Evolutionary conservation across 2,797 vertebrate species (phyloP).

Genomic region (Pipistrellus nathusii): DNA sequence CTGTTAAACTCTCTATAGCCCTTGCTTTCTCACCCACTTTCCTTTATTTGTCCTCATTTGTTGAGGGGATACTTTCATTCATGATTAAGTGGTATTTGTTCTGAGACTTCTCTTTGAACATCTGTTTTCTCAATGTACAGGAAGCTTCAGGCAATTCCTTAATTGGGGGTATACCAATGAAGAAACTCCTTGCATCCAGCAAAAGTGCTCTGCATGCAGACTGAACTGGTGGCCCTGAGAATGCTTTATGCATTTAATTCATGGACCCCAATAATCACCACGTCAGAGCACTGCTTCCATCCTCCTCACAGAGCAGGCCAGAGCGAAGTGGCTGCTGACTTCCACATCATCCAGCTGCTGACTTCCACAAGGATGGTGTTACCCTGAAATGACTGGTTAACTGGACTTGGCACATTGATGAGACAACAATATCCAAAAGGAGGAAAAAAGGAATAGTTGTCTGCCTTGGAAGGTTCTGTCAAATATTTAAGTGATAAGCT

Average conservation of each 20-base stretch:
- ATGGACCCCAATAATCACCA: not conserved
- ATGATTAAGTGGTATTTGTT: not conserved
- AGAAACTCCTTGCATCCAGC: not conserved
- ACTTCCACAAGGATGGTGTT: not conserved
- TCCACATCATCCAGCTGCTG: not conserved
- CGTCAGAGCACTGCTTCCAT: not conserved
- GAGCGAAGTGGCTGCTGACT: not conserved
- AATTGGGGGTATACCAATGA: not conserved
- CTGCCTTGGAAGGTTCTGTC: not conserved
- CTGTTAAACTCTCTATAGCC: not conserved
- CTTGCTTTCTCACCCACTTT: not conserved
- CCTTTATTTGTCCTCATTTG: not conserved
- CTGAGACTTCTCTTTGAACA: constrained; percentile 1
- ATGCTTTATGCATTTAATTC: constrained; percentile 33
- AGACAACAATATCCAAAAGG: not conserved
- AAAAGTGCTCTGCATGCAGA: not conserved
- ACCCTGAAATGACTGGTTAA: not conserved
- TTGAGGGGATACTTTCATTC: not conserved
- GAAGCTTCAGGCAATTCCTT: not conserved
- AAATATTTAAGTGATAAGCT: not conserved
- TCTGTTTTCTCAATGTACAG: not conserved
- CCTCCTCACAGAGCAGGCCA: not conserved
- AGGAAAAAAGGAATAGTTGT: not conserved
- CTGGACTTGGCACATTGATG: not conserved
- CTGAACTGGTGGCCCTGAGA: not conserved